A percentile compares a stretch with the other conserved stretches of the same genome.
phyloP scores from a whole-genome alignment of 37 sponge, comb jelly and placozoan species.

The Spongilla lacustris region DNA sequence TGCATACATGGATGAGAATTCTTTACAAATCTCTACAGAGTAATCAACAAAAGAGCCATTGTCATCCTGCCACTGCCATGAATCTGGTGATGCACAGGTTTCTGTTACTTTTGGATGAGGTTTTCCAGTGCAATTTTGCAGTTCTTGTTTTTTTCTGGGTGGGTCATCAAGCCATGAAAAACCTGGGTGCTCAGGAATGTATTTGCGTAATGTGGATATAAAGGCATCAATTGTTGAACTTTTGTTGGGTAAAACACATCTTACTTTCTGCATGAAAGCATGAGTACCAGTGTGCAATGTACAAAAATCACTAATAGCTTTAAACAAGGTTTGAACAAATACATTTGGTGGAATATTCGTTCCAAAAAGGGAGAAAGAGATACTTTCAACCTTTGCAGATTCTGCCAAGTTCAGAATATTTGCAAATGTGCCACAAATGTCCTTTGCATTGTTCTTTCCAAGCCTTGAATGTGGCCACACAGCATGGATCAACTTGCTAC shows the following conservation, averaged over 20 bases:
- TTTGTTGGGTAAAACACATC: neutral
- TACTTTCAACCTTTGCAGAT: neutral
- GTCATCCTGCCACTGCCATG: constrained; percentile 68
- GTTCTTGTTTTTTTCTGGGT: neutral
- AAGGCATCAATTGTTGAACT: neutral
- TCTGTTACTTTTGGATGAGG: too few relatives aligned
- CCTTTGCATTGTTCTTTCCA: constrained; percentile 22
- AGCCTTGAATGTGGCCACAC: constrained; percentile 75
- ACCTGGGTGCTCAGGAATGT: neutral
- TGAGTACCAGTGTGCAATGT: neutral
- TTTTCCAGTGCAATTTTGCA: neutral
- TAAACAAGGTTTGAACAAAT: constrained; percentile 13
- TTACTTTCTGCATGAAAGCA: neutral
- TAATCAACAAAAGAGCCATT: constrained; percentile 37
- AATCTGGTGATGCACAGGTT: neutral
- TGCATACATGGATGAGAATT: constrained; percentile 11
- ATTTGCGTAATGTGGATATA: neutral
- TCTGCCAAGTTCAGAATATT: constrained; percentile 13
- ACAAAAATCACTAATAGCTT: neutral
- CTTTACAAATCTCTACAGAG: neutral
- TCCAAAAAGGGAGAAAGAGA: constrained; percentile 49
- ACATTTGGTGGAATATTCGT: constrained; percentile 42
- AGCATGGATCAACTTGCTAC: constrained; percentile 78
- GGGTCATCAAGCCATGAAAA: neutral
- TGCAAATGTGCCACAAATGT: neutral